These are phyloP conservation scores for Octodonta nipae DNA, from an alignment of 2,888 invertebrate genomes.

Conservation along the genomic window DNA sequence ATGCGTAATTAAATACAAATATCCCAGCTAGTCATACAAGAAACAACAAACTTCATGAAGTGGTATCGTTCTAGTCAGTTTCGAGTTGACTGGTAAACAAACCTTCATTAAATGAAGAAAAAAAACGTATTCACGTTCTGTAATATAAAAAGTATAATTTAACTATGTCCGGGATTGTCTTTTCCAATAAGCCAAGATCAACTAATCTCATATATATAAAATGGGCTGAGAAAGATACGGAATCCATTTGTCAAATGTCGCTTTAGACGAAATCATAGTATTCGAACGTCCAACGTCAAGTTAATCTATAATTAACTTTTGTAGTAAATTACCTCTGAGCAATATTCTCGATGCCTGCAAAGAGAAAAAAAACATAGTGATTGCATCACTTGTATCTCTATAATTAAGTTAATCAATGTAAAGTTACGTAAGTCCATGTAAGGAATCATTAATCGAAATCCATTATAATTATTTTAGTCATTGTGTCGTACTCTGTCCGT, in stretches of 20 bases:
- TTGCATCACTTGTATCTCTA: constrained; percentile 29
- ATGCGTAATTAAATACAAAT: too few species aligned
- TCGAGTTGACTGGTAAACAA: constrained; percentile 2
- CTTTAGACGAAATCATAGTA: constrained; percentile 29
- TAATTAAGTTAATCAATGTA: constrained; percentile 28
- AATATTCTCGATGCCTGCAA: constrained; percentile 21
- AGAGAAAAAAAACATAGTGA: constrained; percentile 23
- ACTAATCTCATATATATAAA: constrained; percentile 22
- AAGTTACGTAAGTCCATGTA: constrained; percentile 26
- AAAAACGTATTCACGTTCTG: constrained; percentile 2
- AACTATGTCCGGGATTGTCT: constrained; percentile 20
- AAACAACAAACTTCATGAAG: too few species aligned
- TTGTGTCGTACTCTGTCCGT: constrained; percentile 13
- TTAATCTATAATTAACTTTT: constrained; percentile 31
- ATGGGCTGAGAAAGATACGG: constrained; percentile 18
- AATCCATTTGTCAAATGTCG: constrained; percentile 33
- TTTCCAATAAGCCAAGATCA: constrained; percentile 18
- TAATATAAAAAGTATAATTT: constrained; percentile 10
- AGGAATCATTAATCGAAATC: constrained; percentile 27
- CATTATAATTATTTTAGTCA: constrained; percentile 18
- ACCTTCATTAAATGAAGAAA: background rate
- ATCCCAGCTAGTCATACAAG: too few species aligned
- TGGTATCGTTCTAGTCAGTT: too few species aligned
- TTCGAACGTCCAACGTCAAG: constrained; percentile 25
- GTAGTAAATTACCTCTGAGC: constrained; percentile 24